Conservation (phyloP, 2,888 invertebrate species). For the Himalopsyche japonica region DNA sequence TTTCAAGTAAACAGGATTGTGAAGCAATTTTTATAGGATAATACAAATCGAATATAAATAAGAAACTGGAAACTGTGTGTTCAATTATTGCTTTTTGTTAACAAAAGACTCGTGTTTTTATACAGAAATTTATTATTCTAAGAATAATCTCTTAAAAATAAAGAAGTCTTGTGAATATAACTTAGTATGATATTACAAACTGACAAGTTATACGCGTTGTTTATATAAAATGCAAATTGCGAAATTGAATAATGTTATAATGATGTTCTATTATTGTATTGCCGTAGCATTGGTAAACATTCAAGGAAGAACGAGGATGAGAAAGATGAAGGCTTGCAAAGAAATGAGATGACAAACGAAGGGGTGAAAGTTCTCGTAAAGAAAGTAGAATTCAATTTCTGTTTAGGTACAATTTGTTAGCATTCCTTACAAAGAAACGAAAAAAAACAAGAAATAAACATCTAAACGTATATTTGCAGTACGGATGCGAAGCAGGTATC, state of each 20-base stretch:
- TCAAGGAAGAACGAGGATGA: neutral
- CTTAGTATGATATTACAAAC: neutral
- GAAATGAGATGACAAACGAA: neutral
- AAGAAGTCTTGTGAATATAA: too few species aligned
- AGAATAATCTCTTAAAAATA: too few species aligned
- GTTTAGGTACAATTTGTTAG: constrained; percentile 15
- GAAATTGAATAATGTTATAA: neutral
- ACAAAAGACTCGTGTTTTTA: too few species aligned
- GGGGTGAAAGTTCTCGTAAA: constrained; percentile 6
- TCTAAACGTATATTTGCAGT: constrained; percentile 12
- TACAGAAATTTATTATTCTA: too few species aligned
- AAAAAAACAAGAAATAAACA: neutral
- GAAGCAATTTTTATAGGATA: too few species aligned
- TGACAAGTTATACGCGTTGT: neutral
- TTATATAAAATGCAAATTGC: neutral
- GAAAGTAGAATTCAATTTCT: constrained; percentile 27
- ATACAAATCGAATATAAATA: too few species aligned
- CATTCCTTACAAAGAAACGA: neutral
- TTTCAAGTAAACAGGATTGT: too few species aligned
- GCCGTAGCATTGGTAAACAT: neutral
- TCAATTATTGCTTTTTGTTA: too few species aligned
- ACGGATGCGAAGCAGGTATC: neutral
- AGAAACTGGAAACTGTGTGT: too few species aligned
- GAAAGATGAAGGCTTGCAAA: neutral
- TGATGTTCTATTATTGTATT: neutral